These are phyloP conservation scores for Rhopalosiphum nymphaeae DNA, from an alignment of 2,888 invertebrate genomes.

Conservation along the genomic window DNA sequence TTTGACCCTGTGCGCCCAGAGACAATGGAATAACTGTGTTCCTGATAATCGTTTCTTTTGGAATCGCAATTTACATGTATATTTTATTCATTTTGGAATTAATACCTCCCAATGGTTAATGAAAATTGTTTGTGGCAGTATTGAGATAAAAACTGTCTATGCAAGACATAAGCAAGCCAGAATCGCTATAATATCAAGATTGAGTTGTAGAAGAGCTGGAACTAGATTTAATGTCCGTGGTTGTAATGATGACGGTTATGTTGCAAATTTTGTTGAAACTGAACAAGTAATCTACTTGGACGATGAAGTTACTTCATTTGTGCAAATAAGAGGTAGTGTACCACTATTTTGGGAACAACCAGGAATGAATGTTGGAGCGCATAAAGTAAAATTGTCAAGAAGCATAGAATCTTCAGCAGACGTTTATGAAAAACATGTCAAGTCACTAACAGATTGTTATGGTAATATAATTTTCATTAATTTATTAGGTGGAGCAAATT, in stretches of 20 bases:
- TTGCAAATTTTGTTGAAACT: slow-evolving; percentile 99
- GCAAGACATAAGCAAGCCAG: slow-evolving; percentile 94
- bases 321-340: slow-evolving; percentile 96
- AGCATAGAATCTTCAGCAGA: slow-evolving; percentile 95
- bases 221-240: slow-evolving; percentile 98
- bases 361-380: slow-evolving; percentile 97
- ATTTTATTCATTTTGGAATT: slow-evolving; percentile 91
- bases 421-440: slow-evolving; percentile 92
- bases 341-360: slow-evolving; percentile 99
- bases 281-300: slow-evolving; percentile 96
- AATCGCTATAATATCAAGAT: slow-evolving; percentile 93
- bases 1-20: slow-evolving; percentile 94
- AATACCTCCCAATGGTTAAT: slow-evolving; percentile 92
- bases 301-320: slow-evolving; percentile 88
- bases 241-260: slow-evolving; percentile 99
- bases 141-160: slow-evolving; percentile 98
- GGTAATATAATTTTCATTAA: slow-evolving; percentile 93
- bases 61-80: slow-evolving; percentile 96
- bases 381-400: slow-evolving; percentile 96
- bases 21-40: slow-evolving; percentile 81
- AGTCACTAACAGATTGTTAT: slow-evolving; percentile 87
- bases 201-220: slow-evolving; percentile 98
- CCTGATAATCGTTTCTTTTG: slow-evolving; percentile 98
- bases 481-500: slow-evolving; percentile 85
- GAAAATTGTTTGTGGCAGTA: slow-evolving; percentile 96